Conservation (phyloP, 2,113 vertebrate genomes). For the Crotophaga sulcirostris region DNA sequence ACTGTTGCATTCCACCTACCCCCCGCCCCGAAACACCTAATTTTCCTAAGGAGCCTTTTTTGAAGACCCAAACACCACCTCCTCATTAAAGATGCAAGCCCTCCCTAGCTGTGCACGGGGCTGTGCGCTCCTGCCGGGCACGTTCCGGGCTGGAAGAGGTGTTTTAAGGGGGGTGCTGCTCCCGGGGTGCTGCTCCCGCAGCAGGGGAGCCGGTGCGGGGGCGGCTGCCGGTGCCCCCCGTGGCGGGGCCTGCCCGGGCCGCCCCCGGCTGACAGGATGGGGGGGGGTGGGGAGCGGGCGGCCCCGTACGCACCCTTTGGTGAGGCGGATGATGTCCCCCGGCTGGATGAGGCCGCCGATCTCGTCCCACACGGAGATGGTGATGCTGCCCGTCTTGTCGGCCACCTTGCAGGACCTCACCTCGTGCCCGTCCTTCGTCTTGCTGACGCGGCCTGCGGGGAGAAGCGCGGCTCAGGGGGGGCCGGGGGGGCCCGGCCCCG, state of each 20-base stretch:
- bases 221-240: neutral
- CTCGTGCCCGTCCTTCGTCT: slow-evolving; percentile 98
- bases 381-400: slow-evolving; percentile 96
- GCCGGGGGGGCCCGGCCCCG: neutral
- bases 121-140: neutral
- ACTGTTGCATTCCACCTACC: neutral
- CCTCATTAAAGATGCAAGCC: neutral
- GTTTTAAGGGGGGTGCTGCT: neutral
- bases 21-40: no score
- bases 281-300: neutral
- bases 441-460: slow-evolving; percentile 90
- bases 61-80: neutral
- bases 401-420: slow-evolving; percentile 97
- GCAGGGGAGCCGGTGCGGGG: neutral
- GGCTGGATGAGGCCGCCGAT: slow-evolving; percentile 93
- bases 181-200: neutral
- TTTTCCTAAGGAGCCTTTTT: neutral
- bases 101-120: neutral
- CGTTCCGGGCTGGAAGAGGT: neutral
- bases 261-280: no score
- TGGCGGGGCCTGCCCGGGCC: neutral
- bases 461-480: neutral
- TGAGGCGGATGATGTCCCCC: slow-evolving; percentile 96
- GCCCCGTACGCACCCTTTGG: slow-evolving; percentile 86
- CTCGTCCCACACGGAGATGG: slow-evolving; percentile 98